phyloP scores from a whole-genome alignment of 1,140 invertebrate genomes.

The Gryon sp. region DNA sequence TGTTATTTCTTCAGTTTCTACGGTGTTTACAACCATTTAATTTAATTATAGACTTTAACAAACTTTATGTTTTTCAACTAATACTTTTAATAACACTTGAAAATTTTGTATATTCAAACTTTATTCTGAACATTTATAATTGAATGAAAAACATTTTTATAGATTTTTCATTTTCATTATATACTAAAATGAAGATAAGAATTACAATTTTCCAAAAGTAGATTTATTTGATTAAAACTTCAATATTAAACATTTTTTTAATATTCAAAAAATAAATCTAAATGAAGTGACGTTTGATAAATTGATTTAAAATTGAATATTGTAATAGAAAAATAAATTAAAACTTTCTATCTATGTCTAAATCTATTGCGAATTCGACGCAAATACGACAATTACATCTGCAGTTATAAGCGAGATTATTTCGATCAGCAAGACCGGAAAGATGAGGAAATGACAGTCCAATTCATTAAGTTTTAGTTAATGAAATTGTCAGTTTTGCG shows the following conservation, averaged over 20 bases:
- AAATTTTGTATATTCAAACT: conserved; percentile 13
- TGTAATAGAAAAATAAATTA: not conserved
- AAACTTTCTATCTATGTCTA: conserved; percentile 4
- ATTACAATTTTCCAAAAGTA: no score
- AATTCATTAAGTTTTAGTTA: conserved; percentile 41
- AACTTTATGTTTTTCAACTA: conserved; percentile 2
- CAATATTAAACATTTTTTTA: no score
- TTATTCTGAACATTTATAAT: no score
- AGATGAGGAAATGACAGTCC: conserved; percentile 47
- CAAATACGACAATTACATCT: conserved; percentile 17
- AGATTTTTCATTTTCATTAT: no score
- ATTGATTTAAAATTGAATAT: not conserved
- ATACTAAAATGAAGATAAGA: no score
- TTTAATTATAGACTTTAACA: conserved; percentile 2
- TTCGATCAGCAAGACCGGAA: conserved; percentile 27
- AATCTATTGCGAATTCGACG: conserved; percentile 3
- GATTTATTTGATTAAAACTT: no score
- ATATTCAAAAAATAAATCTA: no score
- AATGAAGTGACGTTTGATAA: no score
- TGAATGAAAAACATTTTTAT: no score
- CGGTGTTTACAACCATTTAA: conserved; percentile 17
- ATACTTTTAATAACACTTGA: not conserved
- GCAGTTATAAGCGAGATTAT: conserved; percentile 16
- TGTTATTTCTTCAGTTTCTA: not conserved
- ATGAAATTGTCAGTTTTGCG: conserved; percentile 25